Evolutionary conservation across 2,797 vertebrate species (phyloP).

Genomic region (Sebastes itinus): DNA sequence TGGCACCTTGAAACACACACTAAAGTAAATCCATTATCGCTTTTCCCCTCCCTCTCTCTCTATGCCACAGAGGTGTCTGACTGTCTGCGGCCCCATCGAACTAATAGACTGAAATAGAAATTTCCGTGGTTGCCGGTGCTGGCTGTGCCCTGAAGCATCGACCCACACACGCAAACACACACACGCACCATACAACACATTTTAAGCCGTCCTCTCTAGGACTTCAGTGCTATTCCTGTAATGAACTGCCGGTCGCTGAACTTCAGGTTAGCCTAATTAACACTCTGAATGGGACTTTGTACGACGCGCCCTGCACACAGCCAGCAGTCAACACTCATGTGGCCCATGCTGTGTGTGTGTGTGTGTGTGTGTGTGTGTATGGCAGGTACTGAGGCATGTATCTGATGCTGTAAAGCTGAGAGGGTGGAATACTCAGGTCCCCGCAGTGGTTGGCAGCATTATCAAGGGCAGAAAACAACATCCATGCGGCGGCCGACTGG

Average conservation of each 20-base stretch:
- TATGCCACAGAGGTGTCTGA: conserved; percentile 50
- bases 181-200: background rate
- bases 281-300: conserved; percentile 65
- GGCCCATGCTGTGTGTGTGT: conserved; percentile 22
- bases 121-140: conserved; percentile 16
- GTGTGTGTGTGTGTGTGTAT: conserved; percentile 19
- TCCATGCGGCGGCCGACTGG: conserved; percentile 23
- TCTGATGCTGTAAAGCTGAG: conserved; percentile 25
- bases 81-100: conserved; percentile 56
- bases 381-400: background rate
- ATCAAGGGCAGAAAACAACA: conserved; percentile 51
- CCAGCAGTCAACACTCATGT: conserved; percentile 37
- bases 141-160: background rate
- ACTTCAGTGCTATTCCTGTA: conserved; percentile 38
- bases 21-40: conserved; percentile 70
- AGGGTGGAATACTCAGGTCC: conserved; percentile 8
- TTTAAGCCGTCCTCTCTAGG: conserved; percentile 11
- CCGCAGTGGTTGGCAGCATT: background rate
- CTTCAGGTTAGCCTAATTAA: conserved; percentile 51
- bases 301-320: conserved; percentile 20
- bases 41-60: conserved; percentile 32
- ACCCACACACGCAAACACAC: background rate
- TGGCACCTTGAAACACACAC: conserved; percentile 70
- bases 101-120: conserved; percentile 61
- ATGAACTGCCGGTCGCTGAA: conserved; percentile 46